Conservation (phyloP, 1,140 invertebrate species). For the Goniozus legneri region DNA sequence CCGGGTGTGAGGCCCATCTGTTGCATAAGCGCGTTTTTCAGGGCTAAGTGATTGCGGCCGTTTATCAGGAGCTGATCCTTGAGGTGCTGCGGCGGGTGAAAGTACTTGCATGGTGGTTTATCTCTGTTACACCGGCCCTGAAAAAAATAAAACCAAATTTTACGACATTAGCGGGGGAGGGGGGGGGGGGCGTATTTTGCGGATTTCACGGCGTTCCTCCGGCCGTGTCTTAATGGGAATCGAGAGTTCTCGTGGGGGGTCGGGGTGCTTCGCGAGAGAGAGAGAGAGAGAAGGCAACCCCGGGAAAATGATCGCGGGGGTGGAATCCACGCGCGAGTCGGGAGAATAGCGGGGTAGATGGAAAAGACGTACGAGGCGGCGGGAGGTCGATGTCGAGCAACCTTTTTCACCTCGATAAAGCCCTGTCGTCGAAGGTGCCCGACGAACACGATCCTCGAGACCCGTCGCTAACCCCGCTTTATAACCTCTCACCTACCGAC, state of each 20-base stretch:
- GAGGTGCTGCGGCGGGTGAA: constrained; percentile 98
- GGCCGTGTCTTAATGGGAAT: too few species aligned
- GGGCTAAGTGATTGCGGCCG: constrained; percentile 96
- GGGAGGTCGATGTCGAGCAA: constrained; percentile 34
- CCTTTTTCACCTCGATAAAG: constrained; percentile 45
- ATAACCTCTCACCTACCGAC: constrained; percentile 41
- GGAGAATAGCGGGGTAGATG: too few species aligned
- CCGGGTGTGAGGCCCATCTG: constrained; percentile 89
- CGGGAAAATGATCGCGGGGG: too few species aligned
- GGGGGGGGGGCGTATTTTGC: constrained; percentile 1
- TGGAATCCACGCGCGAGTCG: too few species aligned
- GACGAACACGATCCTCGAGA: constrained; percentile 50
- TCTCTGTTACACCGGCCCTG: constrained; percentile 99
- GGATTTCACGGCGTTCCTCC: too few species aligned
- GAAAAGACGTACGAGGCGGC: constrained; percentile 11
- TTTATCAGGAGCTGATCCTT: constrained; percentile 99
- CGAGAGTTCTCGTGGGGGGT: too few species aligned
- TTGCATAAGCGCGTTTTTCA: constrained; percentile 95
- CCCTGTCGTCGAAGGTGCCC: constrained; percentile 40
- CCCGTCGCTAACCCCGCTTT: constrained; percentile 47
- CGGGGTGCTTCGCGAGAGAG: too few species aligned
- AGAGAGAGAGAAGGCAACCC: too few species aligned
- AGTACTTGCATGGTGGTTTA: constrained; percentile 99
- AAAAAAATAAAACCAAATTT: constrained; percentile 29
- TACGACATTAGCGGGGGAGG: not conserved